Evolutionary conservation across 2,113 vertebrate genomes (phyloP), one percentile per base, ranked within the genome.

Genomic region (Ptyas mucosa): DNA sequence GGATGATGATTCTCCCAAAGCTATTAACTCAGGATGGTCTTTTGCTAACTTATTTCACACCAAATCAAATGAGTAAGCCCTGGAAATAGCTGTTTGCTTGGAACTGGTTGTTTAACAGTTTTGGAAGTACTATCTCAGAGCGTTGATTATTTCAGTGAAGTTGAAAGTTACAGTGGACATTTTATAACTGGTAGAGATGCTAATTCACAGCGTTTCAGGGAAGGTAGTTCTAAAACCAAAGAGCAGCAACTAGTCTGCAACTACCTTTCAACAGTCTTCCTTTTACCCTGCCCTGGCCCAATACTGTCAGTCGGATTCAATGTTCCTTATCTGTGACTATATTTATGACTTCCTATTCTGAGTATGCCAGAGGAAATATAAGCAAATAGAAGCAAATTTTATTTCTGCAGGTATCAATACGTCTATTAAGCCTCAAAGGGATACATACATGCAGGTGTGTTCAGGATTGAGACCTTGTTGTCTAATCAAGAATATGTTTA

Each of bases 41-140:
- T 98, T 98, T 24, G 96, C 97, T 96, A 97, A 98, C 75, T 97
- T 98, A 43, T 98, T 98, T 94, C 98, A 98, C 94, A 98, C 97
- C 97, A 98, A 98, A 95, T 97, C 97, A 46, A 98, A 97, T 0
- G 98, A 98, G 94, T 98, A 97, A n/a, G 49, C 93, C 5, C 49
- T 43, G 29, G 29, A 87, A 43, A 49, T 34, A 14, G 52, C 55
- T 2, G 21, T 86, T 90, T 64, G 46, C 92, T 55, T 51, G 91
- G 46, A 53, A 49, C 20, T 91, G 85, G 29, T 87, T 85, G n/a
- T 64, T 46, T 92, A 95, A 20, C 94, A 89, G 93, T 93, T 97
- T 93, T 88, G 95, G 96, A 97, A 95, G 94, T 89, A 90, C 93
- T 94, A 94, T 95, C 29, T 21, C 91, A 96, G 95, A 87, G 93